Evolutionary conservation across 1,140 invertebrate genomes (phyloP).

Genomic region (Drosophila burlai): DNA sequence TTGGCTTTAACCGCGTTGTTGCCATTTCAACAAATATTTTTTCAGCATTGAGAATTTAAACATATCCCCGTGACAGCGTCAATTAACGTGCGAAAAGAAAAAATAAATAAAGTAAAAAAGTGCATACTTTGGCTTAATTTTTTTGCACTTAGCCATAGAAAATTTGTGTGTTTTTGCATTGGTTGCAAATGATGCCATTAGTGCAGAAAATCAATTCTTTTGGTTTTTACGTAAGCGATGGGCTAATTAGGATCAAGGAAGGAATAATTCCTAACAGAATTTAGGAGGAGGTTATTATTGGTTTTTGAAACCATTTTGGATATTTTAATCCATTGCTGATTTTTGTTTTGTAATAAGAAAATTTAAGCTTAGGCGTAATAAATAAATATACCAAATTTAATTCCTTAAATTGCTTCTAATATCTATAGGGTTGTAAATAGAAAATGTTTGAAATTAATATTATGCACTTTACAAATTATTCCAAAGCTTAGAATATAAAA

Average conservation of each 20-base stretch:
- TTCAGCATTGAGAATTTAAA: conserved; percentile 39
- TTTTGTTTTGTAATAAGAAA: background rate
- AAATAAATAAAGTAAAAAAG: conserved; percentile 16
- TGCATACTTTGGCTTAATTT: conserved; percentile 48
- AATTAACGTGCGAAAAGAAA: conserved; percentile 54
- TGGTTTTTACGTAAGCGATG: conserved; percentile 17
- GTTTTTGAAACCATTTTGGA: background rate
- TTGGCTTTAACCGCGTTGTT: conserved; percentile 8
- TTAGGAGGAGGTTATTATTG: background rate
- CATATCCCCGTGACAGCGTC: conserved; percentile 71
- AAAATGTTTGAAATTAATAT: too few relatives aligned
- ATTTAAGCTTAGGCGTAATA: background rate
- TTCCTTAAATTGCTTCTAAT: too few relatives aligned
- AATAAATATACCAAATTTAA: too few relatives aligned
- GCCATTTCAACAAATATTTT: conserved; percentile 17
- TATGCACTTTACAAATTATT: background rate
- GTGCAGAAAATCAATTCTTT: conserved; percentile 25
- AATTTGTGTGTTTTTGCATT: conserved; percentile 13
- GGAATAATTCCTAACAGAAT: background rate
- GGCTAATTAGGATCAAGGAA: background rate
- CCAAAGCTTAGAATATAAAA: background rate
- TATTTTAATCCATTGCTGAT: background rate
- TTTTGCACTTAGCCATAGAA: conserved; percentile 32
- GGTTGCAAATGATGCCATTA: conserved; percentile 22
- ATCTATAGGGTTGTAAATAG: too few relatives aligned